Base-by-base conservation (phyloP, 2,888 invertebrate genomes). In the Clepsis dumicolana region DNA sequence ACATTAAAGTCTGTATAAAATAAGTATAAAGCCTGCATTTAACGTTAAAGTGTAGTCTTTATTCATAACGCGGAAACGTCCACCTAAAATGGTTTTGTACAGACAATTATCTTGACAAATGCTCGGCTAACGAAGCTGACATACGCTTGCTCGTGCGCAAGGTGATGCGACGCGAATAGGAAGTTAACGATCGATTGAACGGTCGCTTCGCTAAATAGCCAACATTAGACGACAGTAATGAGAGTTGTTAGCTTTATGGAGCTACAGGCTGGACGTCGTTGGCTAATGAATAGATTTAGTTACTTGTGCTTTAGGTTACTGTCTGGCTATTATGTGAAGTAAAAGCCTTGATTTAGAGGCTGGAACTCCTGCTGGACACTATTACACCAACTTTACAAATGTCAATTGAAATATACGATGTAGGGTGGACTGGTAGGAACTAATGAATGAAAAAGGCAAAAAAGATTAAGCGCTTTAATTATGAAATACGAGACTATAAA, bases 51-150 rank as follows among this genome's bases (percentile, higher is more conserved):
- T 50, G 65, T 70, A 63, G 44, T 44, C 56, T 66, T 75, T 81
- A 79, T 83, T 83, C 80, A 83, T 83, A 81, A 86, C 80, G 83
- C 86, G 87, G 86, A 90, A 88, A 87, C 80, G 84, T 87, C 86
- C 81, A 79, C 81, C 80, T 82, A 80, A 84, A 88, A 87, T 83
- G 86, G 86, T 77, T 78, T 71, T 74, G 82, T 85, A 84, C 81
- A 80, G 83, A 86, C 88, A 89, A 90, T 89, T 90, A 89, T 89
- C 87, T 88, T 89, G 88, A 90, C 90, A 90, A 91, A 91, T 90
- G 87, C 84, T 83, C 80, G 74, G 80, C 89, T 91, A 91, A 90
- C 87, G 90, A 90, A 89, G 83, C 75, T 83, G 84, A 83, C 83
- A 79, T 76, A 77, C 80, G 79, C 80, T 84, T 82, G 81, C 80